Percentiles rank a stretch among this genome's conserved stretches.
Evolutionary conservation across 2,888 invertebrate genomes (phyloP).

Genomic region (Stramonita haemastoma): DNA sequence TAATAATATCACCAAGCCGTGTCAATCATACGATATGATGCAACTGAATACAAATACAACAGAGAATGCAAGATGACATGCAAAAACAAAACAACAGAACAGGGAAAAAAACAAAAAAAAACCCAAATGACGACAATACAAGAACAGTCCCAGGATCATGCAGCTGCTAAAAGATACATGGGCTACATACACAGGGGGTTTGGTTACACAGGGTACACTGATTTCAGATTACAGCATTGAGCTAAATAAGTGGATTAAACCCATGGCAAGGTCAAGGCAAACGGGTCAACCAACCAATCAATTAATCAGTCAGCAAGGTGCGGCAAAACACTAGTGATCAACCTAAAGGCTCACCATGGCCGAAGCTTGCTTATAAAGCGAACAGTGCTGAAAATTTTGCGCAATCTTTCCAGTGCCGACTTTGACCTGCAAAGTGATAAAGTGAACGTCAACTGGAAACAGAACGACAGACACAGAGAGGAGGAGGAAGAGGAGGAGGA

Average conservation of each 20-base stretch:
- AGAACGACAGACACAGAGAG: not conserved
- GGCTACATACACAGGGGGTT: no score
- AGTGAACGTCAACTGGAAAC: not conserved
- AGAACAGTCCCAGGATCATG: no score
- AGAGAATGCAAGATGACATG: no score
- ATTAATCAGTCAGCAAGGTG: not conserved
- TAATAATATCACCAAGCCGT: no score
- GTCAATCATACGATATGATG: no score
- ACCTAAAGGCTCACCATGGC: slow-evolving; percentile 65
- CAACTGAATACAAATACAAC: no score
- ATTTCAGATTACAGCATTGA: no score
- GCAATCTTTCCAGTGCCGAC: slow-evolving; percentile 65
- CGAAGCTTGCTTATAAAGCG: slow-evolving; percentile 71
- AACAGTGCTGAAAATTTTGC: slow-evolving; percentile 72
- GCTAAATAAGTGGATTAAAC: not conserved
- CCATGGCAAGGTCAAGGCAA: not conserved
- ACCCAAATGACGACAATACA: not conserved
- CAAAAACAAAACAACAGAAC: not conserved
- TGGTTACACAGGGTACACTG: no score
- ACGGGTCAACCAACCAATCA: not conserved
- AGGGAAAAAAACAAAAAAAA: not conserved
- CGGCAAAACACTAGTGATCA: slow-evolving; percentile 6
- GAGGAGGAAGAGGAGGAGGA: not conserved
- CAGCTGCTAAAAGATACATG: no score
- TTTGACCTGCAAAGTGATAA: slow-evolving; percentile 60